These are phyloP conservation scores for Pocillopora verrucosa DNA, from an alignment of 64 coral and sea anemone species.

Conservation along the genomic window DNA sequence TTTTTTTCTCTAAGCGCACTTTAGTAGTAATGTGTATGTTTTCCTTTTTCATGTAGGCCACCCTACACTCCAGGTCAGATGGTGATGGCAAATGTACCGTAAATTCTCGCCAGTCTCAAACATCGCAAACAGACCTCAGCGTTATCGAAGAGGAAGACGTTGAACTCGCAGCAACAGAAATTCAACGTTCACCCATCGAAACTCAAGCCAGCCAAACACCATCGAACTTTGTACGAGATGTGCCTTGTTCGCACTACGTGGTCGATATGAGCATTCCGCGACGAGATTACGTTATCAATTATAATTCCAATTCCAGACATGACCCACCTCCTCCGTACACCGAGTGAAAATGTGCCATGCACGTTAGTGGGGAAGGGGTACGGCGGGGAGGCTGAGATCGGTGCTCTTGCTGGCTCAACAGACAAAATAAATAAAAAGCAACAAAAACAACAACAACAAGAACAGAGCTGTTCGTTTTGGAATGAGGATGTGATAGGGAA, in stretches of 20 bases:
- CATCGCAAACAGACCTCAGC: slow-evolving; percentile 78
- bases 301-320: slow-evolving; percentile 53
- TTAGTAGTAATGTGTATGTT: background rate
- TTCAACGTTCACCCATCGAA: slow-evolving; percentile 19
- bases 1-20: background rate
- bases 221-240: slow-evolving; percentile 42
- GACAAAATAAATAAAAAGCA: too few relatives aligned
- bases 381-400: background rate
- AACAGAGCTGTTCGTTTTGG: too few relatives aligned
- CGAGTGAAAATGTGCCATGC: slow-evolving; percentile 26
- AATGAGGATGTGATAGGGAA: too few relatives aligned
- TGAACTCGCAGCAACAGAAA: slow-evolving; percentile 39
- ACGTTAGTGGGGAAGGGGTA: too few relatives aligned
- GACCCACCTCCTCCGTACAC: slow-evolving; percentile 89
- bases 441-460: too few relatives aligned
- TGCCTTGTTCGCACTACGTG: slow-evolving; percentile 76
- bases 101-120: slow-evolving; percentile 79
- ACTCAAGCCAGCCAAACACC: slow-evolving; percentile 49
- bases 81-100: slow-evolving; percentile 84
- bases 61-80: slow-evolving; percentile 72
- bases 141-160: slow-evolving; percentile 34
- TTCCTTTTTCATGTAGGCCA: background rate
- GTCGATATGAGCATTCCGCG: slow-evolving; percentile 74
- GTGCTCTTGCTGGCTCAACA: background rate
- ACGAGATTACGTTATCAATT: slow-evolving; percentile 81